Conservation (phyloP, 2,113 vertebrate species). For the Chaenogobius annularis region DNA sequence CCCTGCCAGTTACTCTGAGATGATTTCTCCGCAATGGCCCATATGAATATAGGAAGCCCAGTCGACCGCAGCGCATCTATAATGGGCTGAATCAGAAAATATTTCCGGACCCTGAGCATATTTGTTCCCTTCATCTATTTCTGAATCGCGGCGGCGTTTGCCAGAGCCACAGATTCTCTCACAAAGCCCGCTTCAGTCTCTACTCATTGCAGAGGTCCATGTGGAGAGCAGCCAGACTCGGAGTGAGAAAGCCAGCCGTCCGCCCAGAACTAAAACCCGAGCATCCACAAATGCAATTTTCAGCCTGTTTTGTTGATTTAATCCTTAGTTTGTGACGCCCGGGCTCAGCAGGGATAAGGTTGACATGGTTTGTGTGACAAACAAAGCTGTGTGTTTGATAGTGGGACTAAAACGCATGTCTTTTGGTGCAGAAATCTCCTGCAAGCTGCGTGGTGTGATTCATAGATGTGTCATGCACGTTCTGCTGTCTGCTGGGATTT, state of each 20-base stretch:
- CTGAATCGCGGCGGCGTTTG: conserved; percentile 36
- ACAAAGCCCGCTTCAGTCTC: conserved; percentile 64
- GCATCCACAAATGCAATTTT: conserved; percentile 78
- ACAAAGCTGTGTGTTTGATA: conserved; percentile 22
- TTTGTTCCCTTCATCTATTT: conserved; percentile 48
- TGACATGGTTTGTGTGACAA: conserved; percentile 22
- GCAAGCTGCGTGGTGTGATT: background rate
- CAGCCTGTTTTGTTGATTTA: conserved; percentile 75
- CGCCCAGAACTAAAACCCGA: conserved; percentile 76
- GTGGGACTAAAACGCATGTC: conserved; percentile 23
- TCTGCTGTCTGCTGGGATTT: background rate
- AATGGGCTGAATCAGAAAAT: conserved; percentile 31
- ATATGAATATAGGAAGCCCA: conserved; percentile 17
- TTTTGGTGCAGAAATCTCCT: conserved; percentile 37
- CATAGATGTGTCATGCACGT: background rate
- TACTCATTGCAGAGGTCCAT: conserved; percentile 56
- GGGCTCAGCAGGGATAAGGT: conserved; percentile 26
- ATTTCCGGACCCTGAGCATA: conserved; percentile 24
- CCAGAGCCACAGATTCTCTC: conserved; percentile 50
- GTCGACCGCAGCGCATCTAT: conserved; percentile 13
- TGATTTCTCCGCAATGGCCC: conserved; percentile 19
- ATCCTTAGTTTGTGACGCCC: conserved; percentile 71
- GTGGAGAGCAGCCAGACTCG: conserved; percentile 71
- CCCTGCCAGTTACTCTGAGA: background rate
- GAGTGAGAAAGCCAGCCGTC: conserved; percentile 72